Base-by-base conservation (phyloP, 2,888 invertebrate species). In the Girardia tigrina region DNA sequence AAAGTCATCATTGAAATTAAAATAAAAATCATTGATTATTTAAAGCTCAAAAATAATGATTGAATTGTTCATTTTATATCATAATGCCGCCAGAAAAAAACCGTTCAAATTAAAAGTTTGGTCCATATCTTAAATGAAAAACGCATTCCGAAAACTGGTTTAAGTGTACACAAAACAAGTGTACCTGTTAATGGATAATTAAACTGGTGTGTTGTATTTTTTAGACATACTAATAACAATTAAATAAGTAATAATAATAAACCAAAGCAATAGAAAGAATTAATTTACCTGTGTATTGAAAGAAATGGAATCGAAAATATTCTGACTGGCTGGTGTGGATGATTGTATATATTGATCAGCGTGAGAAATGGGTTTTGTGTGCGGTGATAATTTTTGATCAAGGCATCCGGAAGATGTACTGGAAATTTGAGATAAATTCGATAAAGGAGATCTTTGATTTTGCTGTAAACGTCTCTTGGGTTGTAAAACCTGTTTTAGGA, bases 361-460 rank as follows among this genome's bases (percentile, higher is more conserved):
- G n/a, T 56, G 56, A 56, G 56, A 56, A 56, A 56, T 56, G 6
- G 56, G 23, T n/a, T 56, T 56, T 23, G 23, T 8, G n/a, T 56
- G 56, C 16, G 36, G 36, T 56, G 56, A 56, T 16, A 56, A n/a
- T 56, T 56, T 56, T 20, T 56, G 4, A n/a, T 56, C 56, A 56
- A 2, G n/a, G 23, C 56, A 56, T 8, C 20, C 4, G 23, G n/a
- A 12, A 56, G 56, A 56, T 20, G 56, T 56, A 23, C n/a, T 56
- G n/a, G 56, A 56, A 4, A 56, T 56, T n/a, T 56, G 56, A 56
- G 56, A 56, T 16, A 56, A 20, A 56, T 56, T 56, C 23, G 56
- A 56, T 56, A 56, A 56, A 20, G 56, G 56, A 56, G 56, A 56
- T 56, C 56, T 56, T 56, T 56, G 56, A 56, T 56, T 56, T 56